Percentiles rank a stretch among this genome's conserved stretches.
Evolutionary conservation across 2,888 invertebrate genomes (phyloP).

Genomic region (Troglohyphantes excavatus): DNA sequence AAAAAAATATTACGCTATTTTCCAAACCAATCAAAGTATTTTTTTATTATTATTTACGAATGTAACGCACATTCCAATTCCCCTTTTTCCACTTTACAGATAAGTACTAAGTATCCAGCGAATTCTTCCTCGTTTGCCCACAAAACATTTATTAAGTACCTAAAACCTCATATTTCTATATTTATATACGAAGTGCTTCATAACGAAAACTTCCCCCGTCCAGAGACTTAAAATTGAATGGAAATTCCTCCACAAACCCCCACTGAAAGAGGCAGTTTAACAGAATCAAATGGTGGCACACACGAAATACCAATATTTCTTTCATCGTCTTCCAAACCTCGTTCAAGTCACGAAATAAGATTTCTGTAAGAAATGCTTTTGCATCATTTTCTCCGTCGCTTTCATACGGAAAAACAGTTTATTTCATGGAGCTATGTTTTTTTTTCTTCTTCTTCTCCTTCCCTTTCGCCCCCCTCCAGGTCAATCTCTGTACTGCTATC

Average conservation of each 20-base stretch:
- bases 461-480: constrained; percentile 23
- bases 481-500: constrained; percentile 59
- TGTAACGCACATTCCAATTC: background rate
- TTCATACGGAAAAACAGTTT: constrained; percentile 55
- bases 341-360: constrained; percentile 52
- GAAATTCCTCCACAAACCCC: background rate
- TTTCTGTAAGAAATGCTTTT: constrained; percentile 45
- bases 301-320: constrained; percentile 63
- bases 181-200: background rate
- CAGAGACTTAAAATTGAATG: constrained; percentile 18
- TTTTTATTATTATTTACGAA: background rate
- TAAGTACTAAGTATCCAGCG: background rate
- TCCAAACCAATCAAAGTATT: background rate
- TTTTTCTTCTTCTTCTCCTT: background rate
- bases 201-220: background rate
- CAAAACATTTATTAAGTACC: background rate
- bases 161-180: background rate
- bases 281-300: constrained; percentile 50
- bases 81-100: background rate
- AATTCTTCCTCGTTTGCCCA: background rate
- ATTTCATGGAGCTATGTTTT: constrained; percentile 28
- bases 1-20: background rate
- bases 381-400: constrained; percentile 60
- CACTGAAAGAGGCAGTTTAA: constrained; percentile 45
- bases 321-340: constrained; percentile 20